phyloP scores from a whole-genome alignment of 2,797 vertebrate genomes.

The Aythya fuligula region DNA sequence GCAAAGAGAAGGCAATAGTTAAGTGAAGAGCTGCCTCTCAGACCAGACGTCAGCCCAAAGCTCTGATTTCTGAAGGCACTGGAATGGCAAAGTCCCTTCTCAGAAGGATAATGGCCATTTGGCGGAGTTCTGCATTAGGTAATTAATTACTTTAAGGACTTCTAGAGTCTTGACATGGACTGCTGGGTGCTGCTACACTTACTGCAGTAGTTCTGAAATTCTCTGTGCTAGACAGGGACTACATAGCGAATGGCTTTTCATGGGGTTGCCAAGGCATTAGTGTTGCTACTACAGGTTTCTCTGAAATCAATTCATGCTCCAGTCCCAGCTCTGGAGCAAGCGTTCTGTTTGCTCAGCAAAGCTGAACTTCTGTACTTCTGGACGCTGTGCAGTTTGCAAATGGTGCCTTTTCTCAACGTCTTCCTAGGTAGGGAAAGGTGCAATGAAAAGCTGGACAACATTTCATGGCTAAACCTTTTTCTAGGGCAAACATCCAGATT shows the following conservation, averaged over 20 bases:
- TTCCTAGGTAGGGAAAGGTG: background rate
- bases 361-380: background rate
- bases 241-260: background rate
- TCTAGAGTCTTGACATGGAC: background rate
- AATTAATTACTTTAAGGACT: background rate
- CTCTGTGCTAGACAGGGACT: background rate
- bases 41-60: background rate
- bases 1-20: background rate
- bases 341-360: background rate
- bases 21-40: background rate
- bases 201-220: background rate
- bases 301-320: background rate
- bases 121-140: background rate
- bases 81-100: background rate
- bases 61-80: background rate
- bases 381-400: background rate
- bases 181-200: background rate
- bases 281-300: background rate
- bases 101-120: background rate
- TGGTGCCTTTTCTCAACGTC: background rate
- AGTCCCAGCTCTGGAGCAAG: background rate
- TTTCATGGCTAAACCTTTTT: background rate
- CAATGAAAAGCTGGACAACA: background rate
- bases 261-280: background rate
- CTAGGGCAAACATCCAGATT: background rate